These are phyloP conservation scores for Siphlonurus alternatus DNA, from an alignment of 2,888 invertebrate species.

Conservation along the genomic window DNA sequence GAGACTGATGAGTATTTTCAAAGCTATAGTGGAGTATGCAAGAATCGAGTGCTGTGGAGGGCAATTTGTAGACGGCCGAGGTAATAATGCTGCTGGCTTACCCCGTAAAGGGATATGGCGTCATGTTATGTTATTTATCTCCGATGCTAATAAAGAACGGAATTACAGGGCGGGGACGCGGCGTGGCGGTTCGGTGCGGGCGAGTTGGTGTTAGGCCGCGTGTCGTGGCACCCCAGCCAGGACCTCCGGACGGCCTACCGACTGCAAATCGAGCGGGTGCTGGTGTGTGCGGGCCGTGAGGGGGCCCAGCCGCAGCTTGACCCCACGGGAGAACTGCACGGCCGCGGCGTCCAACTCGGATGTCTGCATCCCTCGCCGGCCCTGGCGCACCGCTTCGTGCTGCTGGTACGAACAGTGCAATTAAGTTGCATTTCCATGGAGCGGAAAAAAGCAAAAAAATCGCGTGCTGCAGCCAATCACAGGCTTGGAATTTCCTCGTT, in stretches of 20 bases:
- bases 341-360: slow-evolving; percentile 26
- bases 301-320: slow-evolving; percentile 27
- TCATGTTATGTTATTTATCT: no score
- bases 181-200: slow-evolving; percentile 20
- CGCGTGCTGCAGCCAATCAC: no score
- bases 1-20: no score
- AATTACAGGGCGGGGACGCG: slow-evolving; percentile 20
- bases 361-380: slow-evolving; percentile 24
- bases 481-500: no score
- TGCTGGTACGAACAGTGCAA: slow-evolving; percentile 23
- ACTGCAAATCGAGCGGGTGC: slow-evolving; percentile 24
- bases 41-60: no score
- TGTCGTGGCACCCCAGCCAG: slow-evolving; percentile 26
- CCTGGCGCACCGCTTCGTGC: slow-evolving; percentile 23
- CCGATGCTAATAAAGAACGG: no score
- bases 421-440: not conserved
- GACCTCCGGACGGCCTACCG: slow-evolving; percentile 24
- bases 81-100: no score
- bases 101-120: no score
- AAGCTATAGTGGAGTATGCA: no score
- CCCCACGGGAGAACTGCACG: slow-evolving; percentile 24
- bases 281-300: slow-evolving; percentile 25
- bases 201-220: slow-evolving; percentile 24
- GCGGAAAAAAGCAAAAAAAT: not conserved
- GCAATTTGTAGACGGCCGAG: no score